Conservation (phyloP, 2,888 invertebrate genomes). For the Melinaea marsaeus region DNA sequence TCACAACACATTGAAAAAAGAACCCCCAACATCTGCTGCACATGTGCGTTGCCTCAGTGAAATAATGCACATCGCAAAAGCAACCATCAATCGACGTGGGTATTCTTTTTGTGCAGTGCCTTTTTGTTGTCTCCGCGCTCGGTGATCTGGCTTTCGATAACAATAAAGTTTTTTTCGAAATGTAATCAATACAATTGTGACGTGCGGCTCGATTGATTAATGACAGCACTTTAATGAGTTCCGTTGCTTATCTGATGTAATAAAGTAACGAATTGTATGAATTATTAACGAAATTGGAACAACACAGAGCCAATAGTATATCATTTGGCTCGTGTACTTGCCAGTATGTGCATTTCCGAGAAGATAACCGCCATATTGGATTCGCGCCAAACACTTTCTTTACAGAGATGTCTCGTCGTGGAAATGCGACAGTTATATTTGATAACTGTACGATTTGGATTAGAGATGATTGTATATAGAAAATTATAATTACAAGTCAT, state of each 20-base stretch:
- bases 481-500: not conserved
- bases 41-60: slow-evolving; percentile 68
- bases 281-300: not conserved
- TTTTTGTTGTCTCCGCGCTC: slow-evolving; percentile 72
- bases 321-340: slow-evolving; percentile 18
- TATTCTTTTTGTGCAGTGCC: slow-evolving; percentile 62
- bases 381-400: slow-evolving; percentile 57
- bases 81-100: slow-evolving; percentile 52
- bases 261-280: slow-evolving; percentile 26
- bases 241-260: slow-evolving; percentile 27
- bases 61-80: slow-evolving; percentile 71
- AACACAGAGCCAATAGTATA: slow-evolving; percentile 1
- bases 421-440: slow-evolving; percentile 49
- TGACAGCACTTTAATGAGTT: slow-evolving; percentile 32
- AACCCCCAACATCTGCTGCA: slow-evolving; percentile 74
- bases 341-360: slow-evolving; percentile 52
- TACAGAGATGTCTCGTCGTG: slow-evolving; percentile 40
- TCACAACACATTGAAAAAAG: slow-evolving; percentile 72
- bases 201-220: slow-evolving; percentile 38
- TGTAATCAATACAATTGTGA: slow-evolving; percentile 63
- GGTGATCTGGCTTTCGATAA: slow-evolving; percentile 68
- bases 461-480: not conserved
- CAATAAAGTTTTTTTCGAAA: slow-evolving; percentile 58
- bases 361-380: slow-evolving; percentile 61
- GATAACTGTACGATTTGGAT: slow-evolving; percentile 23